Evolutionary conservation across 53 echinoderm and acorn worm genomes (phyloP).

Genomic region (Holothuria leucospilota): DNA sequence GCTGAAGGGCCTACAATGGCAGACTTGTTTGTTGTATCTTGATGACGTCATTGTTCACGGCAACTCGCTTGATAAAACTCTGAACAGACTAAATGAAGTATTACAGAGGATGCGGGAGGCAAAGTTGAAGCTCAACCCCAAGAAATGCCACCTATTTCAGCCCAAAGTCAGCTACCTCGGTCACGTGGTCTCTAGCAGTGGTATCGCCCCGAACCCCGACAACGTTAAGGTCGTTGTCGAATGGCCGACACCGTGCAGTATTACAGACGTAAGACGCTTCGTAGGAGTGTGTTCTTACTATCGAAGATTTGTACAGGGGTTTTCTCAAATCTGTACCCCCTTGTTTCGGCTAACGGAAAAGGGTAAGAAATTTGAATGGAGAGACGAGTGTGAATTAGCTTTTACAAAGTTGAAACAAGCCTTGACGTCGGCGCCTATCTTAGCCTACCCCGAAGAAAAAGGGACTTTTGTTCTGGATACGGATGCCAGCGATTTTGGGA

Average conservation of each 20-base stretch:
- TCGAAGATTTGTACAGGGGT: conserved; percentile 45
- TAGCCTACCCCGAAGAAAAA: conserved; percentile 40
- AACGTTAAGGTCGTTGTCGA: conserved; percentile 47
- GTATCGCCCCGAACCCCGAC: conserved; percentile 52
- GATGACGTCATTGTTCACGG: too few species aligned
- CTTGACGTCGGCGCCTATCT: conserved; percentile 29
- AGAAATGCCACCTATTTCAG: conserved; percentile 59
- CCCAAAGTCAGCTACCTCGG: conserved; percentile 55
- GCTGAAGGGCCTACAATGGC: not conserved
- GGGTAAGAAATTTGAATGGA: conserved; percentile 39
- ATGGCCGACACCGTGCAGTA: conserved; percentile 60
- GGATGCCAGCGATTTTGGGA: too few species aligned
- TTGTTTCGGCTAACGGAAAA: conserved; percentile 52
- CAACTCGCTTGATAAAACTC: conserved; percentile 49
- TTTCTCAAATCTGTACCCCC: conserved; percentile 40
- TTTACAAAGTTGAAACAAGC: conserved; percentile 32
- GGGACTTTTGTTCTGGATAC: conserved; percentile 47
- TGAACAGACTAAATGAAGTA: conserved; percentile 48
- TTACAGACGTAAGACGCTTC: conserved; percentile 53
- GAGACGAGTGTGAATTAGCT: conserved; percentile 16
- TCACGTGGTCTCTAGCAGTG: conserved; percentile 63
- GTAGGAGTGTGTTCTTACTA: conserved; percentile 64
- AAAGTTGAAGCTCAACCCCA: conserved; percentile 64
- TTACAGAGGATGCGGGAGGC: conserved; percentile 53
- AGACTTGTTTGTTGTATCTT: not conserved